Base-by-base conservation (phyloP, 2,113 vertebrate genomes). In the Cynoglossus semilaevis region DNA sequence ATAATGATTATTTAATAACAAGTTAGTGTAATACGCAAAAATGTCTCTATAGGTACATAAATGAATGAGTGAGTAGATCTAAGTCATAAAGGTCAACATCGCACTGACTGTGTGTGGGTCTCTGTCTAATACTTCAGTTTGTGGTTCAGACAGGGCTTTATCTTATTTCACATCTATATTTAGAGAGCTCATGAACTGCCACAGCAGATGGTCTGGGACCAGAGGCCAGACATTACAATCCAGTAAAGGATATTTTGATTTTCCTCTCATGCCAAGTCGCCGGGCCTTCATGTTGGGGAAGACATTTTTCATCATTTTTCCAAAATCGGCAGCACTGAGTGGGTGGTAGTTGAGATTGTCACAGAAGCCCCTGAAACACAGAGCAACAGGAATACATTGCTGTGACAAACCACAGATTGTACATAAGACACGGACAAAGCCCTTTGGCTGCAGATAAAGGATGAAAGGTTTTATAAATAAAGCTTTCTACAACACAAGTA, bases 281-380 rank as follows among this genome's bases (percentile, higher is more conserved):
- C 97, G 95, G 13, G 97, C 97, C 90, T 99, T 99, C 97, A 99
- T 99, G 87, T 97, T 99, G 42, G 97, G 97, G 91, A 99, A 99
- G 76, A 99, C 95, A 14, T 98, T 99, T 90, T 99, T 99, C 96
- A 99, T 99, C 82, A 99, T 98, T 91, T 99, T 99, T 65, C 97
- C 97, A 71, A 99, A 99, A 86, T 99, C 97, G 61, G 97, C 96
- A 68, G 96, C 95, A 85, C 97, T 99, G 87, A 99, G 89, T 29
- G 96, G 94, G 67, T 97, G 96, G 84, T 99, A 98, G 81, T 93
- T 95, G 64, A 99, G 94, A 93, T 98, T 99, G 93, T 99, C 97
- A 90, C 97, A 99, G 67, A 87, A 88, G 70, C 83, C 87, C 74
- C 87, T 74, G 78, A 45, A 73, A 81, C 18, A 63, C 17, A 80